Percentiles rank a stretch among this genome's conserved stretches.
These are phyloP conservation scores for Balearica regulorum DNA, from an alignment of 2,797 vertebrate species.

Conservation along the genomic window DNA sequence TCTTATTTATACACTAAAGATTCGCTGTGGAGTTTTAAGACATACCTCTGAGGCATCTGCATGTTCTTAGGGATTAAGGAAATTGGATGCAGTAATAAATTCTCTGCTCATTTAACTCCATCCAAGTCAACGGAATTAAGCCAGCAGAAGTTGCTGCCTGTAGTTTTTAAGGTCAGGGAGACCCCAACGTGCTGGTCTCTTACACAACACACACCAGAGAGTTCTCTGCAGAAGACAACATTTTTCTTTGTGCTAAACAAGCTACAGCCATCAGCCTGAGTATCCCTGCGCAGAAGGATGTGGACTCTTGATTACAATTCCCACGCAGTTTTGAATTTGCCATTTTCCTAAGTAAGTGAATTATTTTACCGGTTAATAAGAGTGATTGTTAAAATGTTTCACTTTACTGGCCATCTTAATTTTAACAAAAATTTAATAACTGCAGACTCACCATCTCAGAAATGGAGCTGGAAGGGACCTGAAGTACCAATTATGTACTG, in stretches of 20 bases:
- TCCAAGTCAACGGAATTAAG: neutral
- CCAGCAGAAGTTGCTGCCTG: neutral
- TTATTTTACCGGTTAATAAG: neutral
- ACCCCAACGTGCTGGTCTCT: neutral
- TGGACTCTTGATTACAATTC: neutral
- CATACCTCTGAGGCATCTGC: neutral
- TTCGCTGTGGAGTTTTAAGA: neutral
- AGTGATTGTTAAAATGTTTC: neutral
- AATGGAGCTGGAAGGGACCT: neutral
- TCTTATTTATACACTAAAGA: neutral
- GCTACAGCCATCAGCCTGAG: neutral
- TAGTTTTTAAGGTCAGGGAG: neutral
- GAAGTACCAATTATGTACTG: neutral
- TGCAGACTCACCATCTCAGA: neutral
- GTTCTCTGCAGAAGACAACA: neutral
- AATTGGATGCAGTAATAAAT: neutral
- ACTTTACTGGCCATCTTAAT: neutral
- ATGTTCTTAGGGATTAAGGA: constrained; percentile 5
- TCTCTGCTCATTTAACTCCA: neutral
- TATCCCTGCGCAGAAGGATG: neutral
- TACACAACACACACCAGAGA: neutral
- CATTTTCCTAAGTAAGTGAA: neutral
- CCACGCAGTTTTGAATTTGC: neutral
- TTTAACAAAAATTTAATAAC: neutral
- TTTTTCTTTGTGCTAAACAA: neutral